Evolutionary conservation across 2,797 vertebrate species (phyloP).

Genomic region (Neomorphus geoffroyi): DNA sequence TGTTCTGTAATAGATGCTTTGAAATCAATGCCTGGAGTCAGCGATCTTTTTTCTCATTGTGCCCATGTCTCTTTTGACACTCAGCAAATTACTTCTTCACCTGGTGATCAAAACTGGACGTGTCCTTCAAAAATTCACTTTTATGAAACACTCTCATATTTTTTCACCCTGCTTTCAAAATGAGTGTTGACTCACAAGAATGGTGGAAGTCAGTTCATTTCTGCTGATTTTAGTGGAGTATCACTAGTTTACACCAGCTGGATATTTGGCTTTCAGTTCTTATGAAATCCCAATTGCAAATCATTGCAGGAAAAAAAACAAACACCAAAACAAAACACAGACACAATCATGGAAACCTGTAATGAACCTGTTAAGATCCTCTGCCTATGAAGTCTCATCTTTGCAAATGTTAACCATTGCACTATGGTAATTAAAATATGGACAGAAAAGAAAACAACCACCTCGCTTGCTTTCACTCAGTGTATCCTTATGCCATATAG

Average conservation of each 20-base stretch:
- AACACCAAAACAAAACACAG: no score
- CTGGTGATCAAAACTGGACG: not conserved
- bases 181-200: not conserved
- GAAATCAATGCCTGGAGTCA: not conserved
- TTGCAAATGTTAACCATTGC: not conserved
- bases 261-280: not conserved
- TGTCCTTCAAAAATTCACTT: constrained; percentile 4
- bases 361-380: not conserved
- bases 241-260: not conserved
- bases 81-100: constrained; percentile 25
- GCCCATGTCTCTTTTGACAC: not conserved
- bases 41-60: not conserved
- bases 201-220: not conserved
- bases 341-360: not conserved
- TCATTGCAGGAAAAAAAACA: not conserved
- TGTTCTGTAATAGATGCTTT: not conserved
- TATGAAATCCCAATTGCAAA: not conserved
- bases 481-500: not conserved
- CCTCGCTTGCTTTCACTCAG: not conserved
- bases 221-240: not conserved
- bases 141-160: not conserved
- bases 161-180: not conserved
- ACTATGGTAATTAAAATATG: not conserved
- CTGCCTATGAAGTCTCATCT: not conserved
- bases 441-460: not conserved